A percentile compares a stretch with the other conserved stretches of the same genome.
phyloP scores from a whole-genome alignment of 2,888 invertebrate species.

The Xylocampa areola region DNA sequence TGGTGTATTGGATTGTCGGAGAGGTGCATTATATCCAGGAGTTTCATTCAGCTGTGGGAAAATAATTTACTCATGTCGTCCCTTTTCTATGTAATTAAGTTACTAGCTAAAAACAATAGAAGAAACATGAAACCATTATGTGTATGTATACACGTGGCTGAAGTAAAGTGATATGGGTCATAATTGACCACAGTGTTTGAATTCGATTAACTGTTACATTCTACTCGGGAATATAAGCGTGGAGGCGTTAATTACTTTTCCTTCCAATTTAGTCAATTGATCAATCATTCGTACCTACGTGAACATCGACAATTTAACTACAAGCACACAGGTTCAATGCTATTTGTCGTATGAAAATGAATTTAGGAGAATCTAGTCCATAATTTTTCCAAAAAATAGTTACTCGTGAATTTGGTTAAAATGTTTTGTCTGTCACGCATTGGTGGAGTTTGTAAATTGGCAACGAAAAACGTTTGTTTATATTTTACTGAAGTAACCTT shows the following conservation, averaged over 20 bases:
- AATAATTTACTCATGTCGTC: neutral
- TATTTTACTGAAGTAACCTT: conserved; percentile 76
- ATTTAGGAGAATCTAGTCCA: too few species aligned
- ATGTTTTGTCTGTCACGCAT: conserved; percentile 13
- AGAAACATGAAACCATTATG: conserved; percentile 13
- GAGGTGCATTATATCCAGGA: neutral
- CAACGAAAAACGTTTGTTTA: conserved; percentile 52
- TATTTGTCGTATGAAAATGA: too few species aligned
- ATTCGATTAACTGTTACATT: conserved; percentile 25
- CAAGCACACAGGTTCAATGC: too few species aligned
- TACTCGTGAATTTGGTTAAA: conserved; percentile 5
- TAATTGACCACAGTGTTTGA: conserved; percentile 7
- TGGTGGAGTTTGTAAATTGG: conserved; percentile 21
- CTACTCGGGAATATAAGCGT: conserved; percentile 31
- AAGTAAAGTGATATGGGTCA: conserved; percentile 20
- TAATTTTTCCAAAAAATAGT: neutral
- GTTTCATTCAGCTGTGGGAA: neutral
- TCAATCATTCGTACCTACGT: neutral
- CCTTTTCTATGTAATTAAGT: neutral
- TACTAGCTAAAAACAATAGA: neutral
- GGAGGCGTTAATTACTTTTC: conserved; percentile 12
- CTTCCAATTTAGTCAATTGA: conserved; percentile 1
- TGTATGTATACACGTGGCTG: conserved; percentile 26
- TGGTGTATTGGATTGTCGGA: neutral
- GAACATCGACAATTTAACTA: conserved; percentile 4